Base-by-base conservation (phyloP, 2,113 vertebrate species). In the Pholis gunnellus region DNA sequence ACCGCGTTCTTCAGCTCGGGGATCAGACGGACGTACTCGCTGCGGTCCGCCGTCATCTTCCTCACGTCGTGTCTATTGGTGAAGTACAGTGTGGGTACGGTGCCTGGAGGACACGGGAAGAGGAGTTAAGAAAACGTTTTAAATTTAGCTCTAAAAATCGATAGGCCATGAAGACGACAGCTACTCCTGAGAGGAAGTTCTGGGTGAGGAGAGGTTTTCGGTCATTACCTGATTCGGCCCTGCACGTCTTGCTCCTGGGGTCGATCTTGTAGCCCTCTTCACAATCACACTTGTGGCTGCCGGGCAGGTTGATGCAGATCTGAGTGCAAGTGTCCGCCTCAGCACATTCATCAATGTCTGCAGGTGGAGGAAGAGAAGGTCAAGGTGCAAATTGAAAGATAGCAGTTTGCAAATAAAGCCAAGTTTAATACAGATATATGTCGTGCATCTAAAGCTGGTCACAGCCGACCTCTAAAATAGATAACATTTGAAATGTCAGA, bases 271-370 rank as follows among this genome's bases (percentile, higher is more conserved):
- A 98, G 42, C 96, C 97, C 0, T 85, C 56, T 0, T 89, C 22
- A 54, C 97, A 98, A 9, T 95, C 94, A 13, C 97, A 98, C 89
- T 96, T 98, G 89, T 94, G 97, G 85, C 95, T 93, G 31, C 97
- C 97, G 0, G 89, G 88, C 10, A 96, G 84, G 88, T 98, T 98
- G 76, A 96, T 84, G 5, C 97, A 98, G 66, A 93, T 87, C 93
- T 98, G 97, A 89, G 95, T 95, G 87, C 97, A 98, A 44, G 78
- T 85, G 73, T 96, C 95, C 0, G 96, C 95, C 6, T 93, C 83
- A 20, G 88, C 90, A 52, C 97, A 98, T 86, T 98, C 97, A 3
- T 98, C 81, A 0, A 97, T 94, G 80, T 98, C 97, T 98, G 90
- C 1, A 54, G 61, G 67, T 9, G 13, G 7, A 44, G 20, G 18